Base-by-base conservation (phyloP, 2,113 vertebrate genomes). In the Pholis gunnellus region DNA sequence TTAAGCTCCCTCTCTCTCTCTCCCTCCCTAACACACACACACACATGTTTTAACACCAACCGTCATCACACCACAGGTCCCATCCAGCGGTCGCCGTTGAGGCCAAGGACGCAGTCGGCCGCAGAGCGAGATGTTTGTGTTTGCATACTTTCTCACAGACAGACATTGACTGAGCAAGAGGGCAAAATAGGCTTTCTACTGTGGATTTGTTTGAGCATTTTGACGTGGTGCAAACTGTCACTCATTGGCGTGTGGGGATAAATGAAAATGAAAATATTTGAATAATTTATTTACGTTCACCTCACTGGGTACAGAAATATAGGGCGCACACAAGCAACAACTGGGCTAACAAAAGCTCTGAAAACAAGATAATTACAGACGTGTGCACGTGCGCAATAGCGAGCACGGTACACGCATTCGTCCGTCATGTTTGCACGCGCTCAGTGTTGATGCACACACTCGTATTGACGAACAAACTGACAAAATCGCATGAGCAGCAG, bases 141-240 rank as follows among this genome's bases (percentile, higher is more conserved):
- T 87, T 90, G 85, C 89, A 82, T 83, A 84, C 70, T 86, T 90
- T 89, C 85, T 91, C 87, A 88, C 87, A 92, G 80, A 52, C 84
- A 63, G 80, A 84, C 84, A 83, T 82, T 80, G 87, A 86, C 75
- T 22, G 66, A 89, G 84, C 79, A 13, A n/a, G 63, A 52, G 69
- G 44, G 61, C 29, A 56, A 88, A 91, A 88, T 64, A 84, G 73
- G 83, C 79, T 84, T 84, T 90, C 81, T 76, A 72, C 77, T 67
- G 74, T 84, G 78, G 68, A 88, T 87, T 88, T 84, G 79, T 88
- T 77, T 86, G 68, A 72, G 74, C 70, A 15, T 65, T 74, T 81
- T 66, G 52, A 87, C 57, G 34, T 44, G 42, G 46, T 52, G 75
- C 44, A 31, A 64, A n/a, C 78, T 83, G 81, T 91, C 86, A 87